Evolutionary conservation across 2,797 vertebrate species (phyloP).

Genomic region (Stomatorhinus walkeri): DNA sequence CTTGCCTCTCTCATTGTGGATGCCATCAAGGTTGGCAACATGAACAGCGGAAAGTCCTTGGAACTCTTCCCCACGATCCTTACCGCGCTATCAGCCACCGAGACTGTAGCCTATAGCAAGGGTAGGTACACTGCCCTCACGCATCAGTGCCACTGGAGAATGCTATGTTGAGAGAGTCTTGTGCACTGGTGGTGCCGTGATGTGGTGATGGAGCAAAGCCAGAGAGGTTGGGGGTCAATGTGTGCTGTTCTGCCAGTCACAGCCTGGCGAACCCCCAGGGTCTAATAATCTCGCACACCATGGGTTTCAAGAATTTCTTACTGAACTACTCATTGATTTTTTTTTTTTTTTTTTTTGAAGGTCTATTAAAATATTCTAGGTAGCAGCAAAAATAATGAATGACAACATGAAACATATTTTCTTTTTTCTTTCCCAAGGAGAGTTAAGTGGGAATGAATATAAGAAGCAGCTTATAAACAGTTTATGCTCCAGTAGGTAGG

Average conservation of each 20-base stretch:
- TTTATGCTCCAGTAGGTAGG: conserved; percentile 85
- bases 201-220: neutral
- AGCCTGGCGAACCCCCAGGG: neutral
- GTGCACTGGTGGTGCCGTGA: neutral
- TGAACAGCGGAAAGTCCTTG: conserved; percentile 81
- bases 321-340: neutral
- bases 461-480: conserved; percentile 91
- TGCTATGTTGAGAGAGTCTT: too few relatives aligned
- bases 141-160: neutral
- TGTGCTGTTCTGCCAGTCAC: neutral
- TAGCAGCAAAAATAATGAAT: neutral
- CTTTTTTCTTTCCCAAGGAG: conserved; percentile 56
- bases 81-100: conserved; percentile 72
- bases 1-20: conserved; percentile 77
- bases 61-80: conserved; percentile 89
- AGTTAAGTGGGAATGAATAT: conserved; percentile 83
- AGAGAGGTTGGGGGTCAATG: neutral
- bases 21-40: conserved; percentile 69
- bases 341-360: neutral
- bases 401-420: neutral
- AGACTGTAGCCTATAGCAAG: conserved; percentile 74
- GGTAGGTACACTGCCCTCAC: conserved; percentile 53
- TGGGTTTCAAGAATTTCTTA: neutral
- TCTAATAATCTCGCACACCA: neutral
- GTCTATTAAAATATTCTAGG: neutral